Evolutionary conservation across 2,113 vertebrate species (phyloP).

Genomic region (Solea senegalensis): DNA sequence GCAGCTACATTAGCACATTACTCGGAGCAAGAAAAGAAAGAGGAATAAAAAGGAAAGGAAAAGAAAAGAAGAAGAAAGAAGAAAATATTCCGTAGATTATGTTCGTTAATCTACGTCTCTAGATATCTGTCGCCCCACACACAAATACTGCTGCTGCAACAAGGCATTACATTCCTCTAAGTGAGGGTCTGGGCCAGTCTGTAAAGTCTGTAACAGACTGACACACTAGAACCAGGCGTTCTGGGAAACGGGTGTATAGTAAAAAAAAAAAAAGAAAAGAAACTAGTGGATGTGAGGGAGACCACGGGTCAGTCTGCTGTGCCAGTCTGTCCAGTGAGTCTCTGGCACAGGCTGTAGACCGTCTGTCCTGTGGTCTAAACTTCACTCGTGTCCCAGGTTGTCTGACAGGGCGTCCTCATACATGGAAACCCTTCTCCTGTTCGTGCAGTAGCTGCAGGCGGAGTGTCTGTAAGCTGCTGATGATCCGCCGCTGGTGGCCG

Average conservation of each 20-base stretch:
- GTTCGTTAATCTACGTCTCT: conserved; percentile 83
- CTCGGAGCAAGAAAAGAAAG: conserved; percentile 74
- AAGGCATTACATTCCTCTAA: conserved; percentile 80
- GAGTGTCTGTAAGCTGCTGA: conserved; percentile 96
- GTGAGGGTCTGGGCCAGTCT: conserved; percentile 65
- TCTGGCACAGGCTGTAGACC: conserved; percentile 88
- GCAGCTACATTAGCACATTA: conserved; percentile 90
- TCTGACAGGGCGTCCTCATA: conserved; percentile 84
- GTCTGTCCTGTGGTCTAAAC: conserved; percentile 65
- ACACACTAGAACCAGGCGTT: conserved; percentile 53
- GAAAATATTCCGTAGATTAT: conserved; percentile 81
- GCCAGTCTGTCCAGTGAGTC: conserved; percentile 64
- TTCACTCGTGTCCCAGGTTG: conserved; percentile 60
- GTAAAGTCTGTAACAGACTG: conserved; percentile 60
- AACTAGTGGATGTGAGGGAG: conserved; percentile 49
- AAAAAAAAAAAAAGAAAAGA: conserved; percentile 51
- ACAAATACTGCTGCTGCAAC: conserved; percentile 74
- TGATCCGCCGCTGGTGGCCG: conserved; percentile 96
- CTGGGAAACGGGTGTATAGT: conserved; percentile 43
- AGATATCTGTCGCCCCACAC: conserved; percentile 80
- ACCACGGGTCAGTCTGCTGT: conserved; percentile 55
- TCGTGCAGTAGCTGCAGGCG: conserved; percentile 93
- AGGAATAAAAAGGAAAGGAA: too few species aligned
- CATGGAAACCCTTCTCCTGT: conserved; percentile 97
- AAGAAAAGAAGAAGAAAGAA: conserved; percentile 13